Base-by-base conservation (phyloP, 2,797 vertebrate species). In the Calcarius lapponicus region DNA sequence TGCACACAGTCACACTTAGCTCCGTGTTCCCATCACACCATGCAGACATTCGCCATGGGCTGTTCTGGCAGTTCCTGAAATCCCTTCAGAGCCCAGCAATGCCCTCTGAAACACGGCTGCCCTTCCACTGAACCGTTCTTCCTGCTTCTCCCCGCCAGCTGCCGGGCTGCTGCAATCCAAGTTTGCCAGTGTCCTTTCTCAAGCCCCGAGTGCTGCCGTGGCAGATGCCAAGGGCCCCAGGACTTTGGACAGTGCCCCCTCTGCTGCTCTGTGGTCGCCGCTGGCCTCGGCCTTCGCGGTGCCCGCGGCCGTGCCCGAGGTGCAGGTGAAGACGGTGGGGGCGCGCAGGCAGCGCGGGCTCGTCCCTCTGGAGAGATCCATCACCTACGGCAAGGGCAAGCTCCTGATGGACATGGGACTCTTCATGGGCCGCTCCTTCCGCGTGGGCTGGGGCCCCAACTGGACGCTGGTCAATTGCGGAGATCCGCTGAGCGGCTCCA, bases 381-480 rank as follows among this genome's bases (percentile, higher is more conserved):
- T 99, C 65, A 97, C 98, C 13, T 93, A 80, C 1, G 98, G 98
- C 1, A 99, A 98, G 56, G 99, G 98, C 5, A 97, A 96, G 48
- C 95, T 99, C 10, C 86, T 99, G 71, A 99, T 99, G 98, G 99
- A 99, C 15, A 98, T 98, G 7, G 99, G 98, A 0, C 97, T 99
- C 38, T 99, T 99, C 78, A 97, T 98, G 84, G 99, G 99, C 0
- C 98, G 99, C 14, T 99, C 99, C 0, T 99, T 99, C 90, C 97
- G 99, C 0, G 98, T 99, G 0, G 99, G 99, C 1, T 99, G 99
- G 99, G 99, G 99, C 3, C 99, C 99, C 17, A 98, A 98, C 93
- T 99, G 99, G 99, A 98, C 96, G 0, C 97, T 99, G 26, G 98
- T 96, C 21, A 98, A 99, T 78, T 98, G 97, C 17, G 99, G 99